Base-by-base conservation (phyloP, 2,888 invertebrate species). In the Entomobrya multifasciata region DNA sequence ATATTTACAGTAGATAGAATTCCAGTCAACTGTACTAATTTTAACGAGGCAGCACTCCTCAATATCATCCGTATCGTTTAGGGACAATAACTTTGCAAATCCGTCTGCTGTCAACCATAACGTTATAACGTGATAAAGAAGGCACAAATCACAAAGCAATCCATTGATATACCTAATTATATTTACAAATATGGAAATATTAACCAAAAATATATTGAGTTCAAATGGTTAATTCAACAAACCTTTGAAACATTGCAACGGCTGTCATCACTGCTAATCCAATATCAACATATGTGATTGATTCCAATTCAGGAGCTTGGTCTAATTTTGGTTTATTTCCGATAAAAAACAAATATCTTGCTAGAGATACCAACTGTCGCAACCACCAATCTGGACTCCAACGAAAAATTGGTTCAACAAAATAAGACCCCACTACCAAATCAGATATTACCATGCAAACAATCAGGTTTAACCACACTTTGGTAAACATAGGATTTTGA, bases 321-420 rank as follows among this genome's bases (percentile, higher is more conserved):
- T 36, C 52, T 41, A 41, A 22, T 8, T 22, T 30, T 17, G 52
- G 52, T 76, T 41, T 15, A 6, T 10, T 15, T 15, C 25, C 65
- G 2, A 79, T 13, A 30, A 79, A 52, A 52, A 79, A 79, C 5
- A 65, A 49, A n/a, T 49, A 79, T n/a, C 79, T n/a, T 0, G 79
- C 22, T 17, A 67, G 25, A 6, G 47, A 6, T 17, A 65, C 65
- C 17, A 65, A 30, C 20, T 79, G 30, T n/a, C 36, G 6, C 5
- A 20, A 22, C 79, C 79, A 67, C 44, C 65, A 20, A 0, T 15
- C 1, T n/a, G 30, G 49, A 1, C 65, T 30, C 79, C 65, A 79
- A 27, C 65, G 17, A 8, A 36, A 41, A 10, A n/a, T 80, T 6
- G 49, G 55, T n/a, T 17, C 55, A 15, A 80, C 55, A n/a, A 80